Evolutionary conservation across 2,888 invertebrate genomes (phyloP).

Genomic region (Priocnemis perturbator): DNA sequence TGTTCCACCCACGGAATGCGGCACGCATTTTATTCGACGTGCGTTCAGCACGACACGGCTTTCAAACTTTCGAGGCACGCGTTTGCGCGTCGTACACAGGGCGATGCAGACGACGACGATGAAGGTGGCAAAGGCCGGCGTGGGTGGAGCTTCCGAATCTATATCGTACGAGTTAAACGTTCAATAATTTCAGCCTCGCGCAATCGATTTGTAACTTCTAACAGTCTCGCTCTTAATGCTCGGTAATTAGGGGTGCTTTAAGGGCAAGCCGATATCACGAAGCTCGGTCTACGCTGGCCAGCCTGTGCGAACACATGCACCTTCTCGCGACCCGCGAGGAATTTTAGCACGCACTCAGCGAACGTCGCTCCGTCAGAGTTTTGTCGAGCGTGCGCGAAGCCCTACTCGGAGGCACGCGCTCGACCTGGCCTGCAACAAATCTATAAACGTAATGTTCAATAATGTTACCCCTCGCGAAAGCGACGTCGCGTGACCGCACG

Average conservation of each 20-base stretch:
- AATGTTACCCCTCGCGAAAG: conserved; percentile 55
- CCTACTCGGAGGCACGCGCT: not conserved
- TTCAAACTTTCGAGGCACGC: too few species aligned
- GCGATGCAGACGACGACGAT: too few species aligned
- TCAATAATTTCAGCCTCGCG: too few species aligned
- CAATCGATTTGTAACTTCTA: conserved; percentile 51
- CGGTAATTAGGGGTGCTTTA: conserved; percentile 19
- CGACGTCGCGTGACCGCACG: conserved; percentile 60
- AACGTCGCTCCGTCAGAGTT: too few species aligned
- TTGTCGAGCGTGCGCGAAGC: not conserved
- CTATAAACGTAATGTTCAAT: conserved; percentile 65
- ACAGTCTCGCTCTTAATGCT: conserved; percentile 52
- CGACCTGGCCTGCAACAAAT: conserved; percentile 47
- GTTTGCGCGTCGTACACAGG: too few species aligned
- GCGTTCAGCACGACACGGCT: too few species aligned
- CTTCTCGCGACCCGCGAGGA: not conserved
- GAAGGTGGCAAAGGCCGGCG: too few species aligned
- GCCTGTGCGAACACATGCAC: conserved; percentile 15
- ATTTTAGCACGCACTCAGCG: too few species aligned
- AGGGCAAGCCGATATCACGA: conserved; percentile 47
- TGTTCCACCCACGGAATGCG: too few species aligned
- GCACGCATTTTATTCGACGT: too few species aligned
- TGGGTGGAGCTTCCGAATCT: too few species aligned
- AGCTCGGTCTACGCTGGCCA: conserved; percentile 12
- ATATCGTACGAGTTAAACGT: too few species aligned